A percentile compares a stretch with the other conserved stretches of the same genome.
These are phyloP conservation scores for Calameuta idolon DNA, from an alignment of 2,888 invertebrate genomes.

Conservation along the genomic window DNA sequence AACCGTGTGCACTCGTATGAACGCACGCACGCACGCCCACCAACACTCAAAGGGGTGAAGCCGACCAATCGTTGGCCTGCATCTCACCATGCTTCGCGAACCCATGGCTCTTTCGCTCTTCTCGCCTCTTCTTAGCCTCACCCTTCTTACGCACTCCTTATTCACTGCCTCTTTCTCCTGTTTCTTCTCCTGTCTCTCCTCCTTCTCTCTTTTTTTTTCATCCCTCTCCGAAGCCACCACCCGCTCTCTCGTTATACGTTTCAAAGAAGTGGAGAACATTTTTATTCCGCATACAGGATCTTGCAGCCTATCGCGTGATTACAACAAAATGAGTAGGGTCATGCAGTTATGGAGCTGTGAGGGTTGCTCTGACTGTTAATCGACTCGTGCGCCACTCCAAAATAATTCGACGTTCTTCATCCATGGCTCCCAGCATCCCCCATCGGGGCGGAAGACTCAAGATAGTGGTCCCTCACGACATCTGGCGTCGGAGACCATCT, in stretches of 20 bases:
- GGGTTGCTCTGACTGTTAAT: background rate
- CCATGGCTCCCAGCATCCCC: background rate
- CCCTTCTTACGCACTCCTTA: conserved; percentile 11
- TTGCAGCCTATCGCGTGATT: background rate
- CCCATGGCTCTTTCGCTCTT: conserved; percentile 22
- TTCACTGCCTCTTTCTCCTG: conserved; percentile 11
- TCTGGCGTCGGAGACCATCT: background rate
- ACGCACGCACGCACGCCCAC: conserved; percentile 57
- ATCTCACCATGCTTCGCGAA: conserved; percentile 44
- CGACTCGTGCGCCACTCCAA: background rate
- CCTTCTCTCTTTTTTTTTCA: background rate
- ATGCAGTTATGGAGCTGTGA: background rate
- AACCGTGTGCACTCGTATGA: conserved; percentile 22
- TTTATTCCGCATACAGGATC: background rate
- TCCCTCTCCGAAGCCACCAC: conserved; percentile 15
- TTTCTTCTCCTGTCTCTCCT: background rate
- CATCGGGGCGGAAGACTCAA: background rate
- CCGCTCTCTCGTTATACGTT: conserved; percentile 45
- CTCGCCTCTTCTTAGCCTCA: conserved; percentile 12
- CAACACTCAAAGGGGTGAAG: conserved; percentile 53
- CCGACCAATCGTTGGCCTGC: conserved; percentile 60
- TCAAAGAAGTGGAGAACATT: conserved; percentile 18
- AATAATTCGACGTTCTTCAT: background rate
- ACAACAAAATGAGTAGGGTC: background rate
- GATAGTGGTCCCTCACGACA: background rate